phyloP scores from a whole-genome alignment of 2,797 vertebrate species.

The Aulostomus chinensis region DNA sequence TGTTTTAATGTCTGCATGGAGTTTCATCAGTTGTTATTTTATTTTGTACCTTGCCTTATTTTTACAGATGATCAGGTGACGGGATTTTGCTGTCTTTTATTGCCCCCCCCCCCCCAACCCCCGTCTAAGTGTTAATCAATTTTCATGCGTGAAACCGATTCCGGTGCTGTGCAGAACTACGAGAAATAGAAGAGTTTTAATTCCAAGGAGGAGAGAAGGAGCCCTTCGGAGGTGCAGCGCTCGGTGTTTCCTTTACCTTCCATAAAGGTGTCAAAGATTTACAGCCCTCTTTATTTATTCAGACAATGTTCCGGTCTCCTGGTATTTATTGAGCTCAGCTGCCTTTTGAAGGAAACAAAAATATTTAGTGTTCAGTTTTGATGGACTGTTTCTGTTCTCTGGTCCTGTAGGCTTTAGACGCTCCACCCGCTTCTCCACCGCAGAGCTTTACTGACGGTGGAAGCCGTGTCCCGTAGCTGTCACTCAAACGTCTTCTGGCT shows the following conservation, averaged over 20 bases:
- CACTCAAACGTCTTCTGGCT: no score
- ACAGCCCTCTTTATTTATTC: no score
- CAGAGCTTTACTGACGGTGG: no score
- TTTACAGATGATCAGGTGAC: slow-evolving; percentile 61
- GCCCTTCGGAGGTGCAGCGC: slow-evolving; percentile 27
- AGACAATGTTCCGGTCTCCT: no score
- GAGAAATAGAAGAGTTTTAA: slow-evolving; percentile 26
- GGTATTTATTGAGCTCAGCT: not conserved
- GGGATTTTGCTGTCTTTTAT: slow-evolving; percentile 18
- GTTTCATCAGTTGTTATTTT: slow-evolving; percentile 35
- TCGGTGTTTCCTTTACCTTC: slow-evolving; percentile 52
- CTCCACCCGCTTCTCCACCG: no score
- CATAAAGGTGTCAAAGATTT: no score
- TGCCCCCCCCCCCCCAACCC: no score
- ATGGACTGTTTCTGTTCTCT: not conserved
- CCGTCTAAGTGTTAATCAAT: slow-evolving; percentile 26
- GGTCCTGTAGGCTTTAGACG: no score
- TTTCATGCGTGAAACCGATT: slow-evolving; percentile 36
- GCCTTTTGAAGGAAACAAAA: not conserved
- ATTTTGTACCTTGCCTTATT: slow-evolving; percentile 69
- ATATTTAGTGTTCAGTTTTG: no score
- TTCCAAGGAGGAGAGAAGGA: slow-evolving; percentile 40
- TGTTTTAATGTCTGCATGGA: slow-evolving; percentile 60
- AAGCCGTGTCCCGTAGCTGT: no score
- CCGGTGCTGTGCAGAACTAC: slow-evolving; percentile 52